Percentiles rank a stretch among this genome's conserved stretches.
phyloP scores from a whole-genome alignment of 2,888 invertebrate genomes.

The Ophonus ardosiacus region DNA sequence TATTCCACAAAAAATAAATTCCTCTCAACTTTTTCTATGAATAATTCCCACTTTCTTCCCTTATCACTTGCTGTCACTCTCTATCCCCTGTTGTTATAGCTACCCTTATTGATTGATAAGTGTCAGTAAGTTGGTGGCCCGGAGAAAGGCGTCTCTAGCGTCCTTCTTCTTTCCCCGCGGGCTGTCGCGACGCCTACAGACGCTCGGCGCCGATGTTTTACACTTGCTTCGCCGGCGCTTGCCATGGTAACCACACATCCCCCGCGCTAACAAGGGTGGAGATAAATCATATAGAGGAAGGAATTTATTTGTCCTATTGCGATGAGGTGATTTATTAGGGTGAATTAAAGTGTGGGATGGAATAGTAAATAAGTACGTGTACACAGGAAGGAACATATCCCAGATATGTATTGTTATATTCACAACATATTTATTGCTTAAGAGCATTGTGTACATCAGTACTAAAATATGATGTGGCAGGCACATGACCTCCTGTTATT shows the following conservation, averaged over 20 bases:
- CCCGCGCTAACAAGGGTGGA: conserved; percentile 13
- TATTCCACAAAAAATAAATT: neutral
- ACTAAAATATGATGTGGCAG: too few relatives aligned
- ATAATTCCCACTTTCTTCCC: neutral
- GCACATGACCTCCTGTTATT: too few relatives aligned
- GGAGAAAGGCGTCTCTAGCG: neutral
- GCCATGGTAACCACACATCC: conserved; percentile 38
- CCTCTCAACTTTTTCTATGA: conserved; percentile 1
- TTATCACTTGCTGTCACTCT: too few relatives aligned
- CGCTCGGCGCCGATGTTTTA: conserved; percentile 31
- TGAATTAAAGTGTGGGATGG: neutral
- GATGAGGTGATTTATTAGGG: conserved; percentile 1
- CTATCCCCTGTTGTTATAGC: conserved; percentile 15
- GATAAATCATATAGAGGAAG: conserved; percentile 2
- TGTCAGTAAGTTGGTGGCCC: conserved; percentile 2
- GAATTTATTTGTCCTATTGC: neutral
- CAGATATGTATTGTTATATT: too few relatives aligned
- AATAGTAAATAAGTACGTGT: neutral
- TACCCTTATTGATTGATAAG: conserved; percentile 33
- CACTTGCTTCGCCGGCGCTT: conserved; percentile 10
- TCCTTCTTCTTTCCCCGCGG: neutral
- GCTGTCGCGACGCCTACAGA: conserved; percentile 12
- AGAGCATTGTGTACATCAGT: too few relatives aligned
- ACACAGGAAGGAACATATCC: too few relatives aligned
- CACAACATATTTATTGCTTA: too few relatives aligned